phyloP scores from a whole-genome alignment of 1,140 invertebrate species.

The Pachyrhynchus sulphureomaculatus region DNA sequence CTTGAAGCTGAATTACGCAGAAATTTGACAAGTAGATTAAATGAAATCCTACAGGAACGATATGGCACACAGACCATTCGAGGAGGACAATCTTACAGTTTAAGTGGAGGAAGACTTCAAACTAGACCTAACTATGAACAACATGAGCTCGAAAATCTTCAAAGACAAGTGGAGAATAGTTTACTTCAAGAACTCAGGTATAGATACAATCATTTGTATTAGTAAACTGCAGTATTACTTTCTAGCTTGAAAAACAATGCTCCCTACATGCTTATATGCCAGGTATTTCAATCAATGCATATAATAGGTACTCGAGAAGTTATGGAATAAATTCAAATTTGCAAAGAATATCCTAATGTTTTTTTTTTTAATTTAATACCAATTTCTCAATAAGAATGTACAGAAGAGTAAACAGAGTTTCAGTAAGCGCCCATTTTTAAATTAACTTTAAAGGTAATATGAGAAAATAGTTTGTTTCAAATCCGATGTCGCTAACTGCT shows the following conservation, averaged over 20 bases:
- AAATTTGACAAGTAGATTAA: conserved; percentile 43
- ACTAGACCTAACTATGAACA: conserved; percentile 42
- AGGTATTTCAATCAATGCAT: too few species aligned
- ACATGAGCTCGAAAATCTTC: conserved; percentile 44
- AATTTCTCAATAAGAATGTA: too few species aligned
- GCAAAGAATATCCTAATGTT: too few species aligned
- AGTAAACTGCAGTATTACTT: too few species aligned
- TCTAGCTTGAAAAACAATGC: too few species aligned
- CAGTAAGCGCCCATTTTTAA: too few species aligned
- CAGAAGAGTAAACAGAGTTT: too few species aligned
- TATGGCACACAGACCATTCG: conserved; percentile 42
- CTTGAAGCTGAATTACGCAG: conserved; percentile 41
- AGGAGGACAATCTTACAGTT: conserved; percentile 41
- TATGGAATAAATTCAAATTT: background rate
- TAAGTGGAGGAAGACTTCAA: conserved; percentile 36
- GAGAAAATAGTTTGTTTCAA: too few species aligned
- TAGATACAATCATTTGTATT: conserved; percentile 5
- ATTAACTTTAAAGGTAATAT: too few species aligned
- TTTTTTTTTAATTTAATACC: too few species aligned
- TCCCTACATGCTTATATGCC: too few species aligned
- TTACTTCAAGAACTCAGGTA: conserved; percentile 39
- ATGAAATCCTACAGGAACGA: conserved; percentile 37
- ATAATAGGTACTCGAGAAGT: background rate
- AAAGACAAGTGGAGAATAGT: conserved; percentile 39
- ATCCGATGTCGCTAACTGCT: too few species aligned